Percentiles rank a stretch among this genome's conserved stretches.
Conservation (phyloP, 2,888 invertebrate genomes). For the Rhaphigaster nebulosa region DNA sequence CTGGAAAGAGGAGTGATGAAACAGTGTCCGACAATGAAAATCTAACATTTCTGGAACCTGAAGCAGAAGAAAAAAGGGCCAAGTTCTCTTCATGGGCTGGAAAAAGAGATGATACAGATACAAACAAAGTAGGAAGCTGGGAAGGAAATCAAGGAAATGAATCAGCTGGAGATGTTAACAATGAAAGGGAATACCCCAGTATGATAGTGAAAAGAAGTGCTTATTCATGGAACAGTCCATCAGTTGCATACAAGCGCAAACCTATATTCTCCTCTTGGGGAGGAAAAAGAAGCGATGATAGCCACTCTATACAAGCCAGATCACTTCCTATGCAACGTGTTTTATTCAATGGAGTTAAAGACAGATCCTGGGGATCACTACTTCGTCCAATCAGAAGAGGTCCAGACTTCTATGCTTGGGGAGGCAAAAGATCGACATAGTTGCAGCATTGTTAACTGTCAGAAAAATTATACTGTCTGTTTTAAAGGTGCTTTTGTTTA, state of each 20-base stretch:
- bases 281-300: conserved; percentile 65
- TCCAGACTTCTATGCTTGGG: conserved; percentile 67
- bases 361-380: conserved; percentile 60
- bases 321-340: conserved; percentile 59
- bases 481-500: conserved; percentile 42
- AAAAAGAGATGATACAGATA: conserved; percentile 61
- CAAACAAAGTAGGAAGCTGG: conserved; percentile 52
- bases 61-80: conserved; percentile 54
- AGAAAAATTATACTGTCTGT: conserved; percentile 29
- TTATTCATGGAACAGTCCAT: conserved; percentile 57
- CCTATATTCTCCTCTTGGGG: conserved; percentile 66
- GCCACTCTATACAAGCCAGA: conserved; percentile 57
- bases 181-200: conserved; percentile 35
- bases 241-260: conserved; percentile 63
- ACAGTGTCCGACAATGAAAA: neutral
- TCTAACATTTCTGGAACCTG: neutral
- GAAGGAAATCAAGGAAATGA: conserved; percentile 57
- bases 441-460: neutral
- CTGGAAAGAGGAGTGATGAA: conserved; percentile 60
- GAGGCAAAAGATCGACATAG: conserved; percentile 67
- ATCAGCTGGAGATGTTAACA: neutral
- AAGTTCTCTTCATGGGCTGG: conserved; percentile 65
- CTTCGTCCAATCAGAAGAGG: conserved; percentile 64
- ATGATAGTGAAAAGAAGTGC: conserved; percentile 62
- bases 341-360: conserved; percentile 58